Percentiles rank a stretch among this genome's conserved stretches.
Conservation (phyloP, 2,888 invertebrate species). For the Bembecia ichneumoniformis region DNA sequence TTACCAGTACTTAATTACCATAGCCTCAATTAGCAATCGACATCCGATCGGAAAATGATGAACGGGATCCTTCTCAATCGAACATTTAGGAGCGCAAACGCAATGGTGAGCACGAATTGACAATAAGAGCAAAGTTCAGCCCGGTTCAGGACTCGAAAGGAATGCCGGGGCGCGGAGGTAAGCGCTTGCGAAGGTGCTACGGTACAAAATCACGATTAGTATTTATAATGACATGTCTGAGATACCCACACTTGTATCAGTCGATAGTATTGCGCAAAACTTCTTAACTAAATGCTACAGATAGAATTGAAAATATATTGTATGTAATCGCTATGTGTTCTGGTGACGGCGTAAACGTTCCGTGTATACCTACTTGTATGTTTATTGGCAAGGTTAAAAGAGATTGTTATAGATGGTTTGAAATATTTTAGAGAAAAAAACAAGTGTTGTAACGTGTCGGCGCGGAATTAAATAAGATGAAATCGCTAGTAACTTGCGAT, state of each 20-base stretch:
- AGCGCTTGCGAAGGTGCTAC: constrained; percentile 44
- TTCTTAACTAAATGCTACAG: neutral
- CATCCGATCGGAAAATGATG: too few relatives aligned
- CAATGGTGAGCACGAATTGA: constrained; percentile 65
- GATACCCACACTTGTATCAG: constrained; percentile 30
- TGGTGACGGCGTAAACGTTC: too few relatives aligned
- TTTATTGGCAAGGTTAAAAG: too few relatives aligned
- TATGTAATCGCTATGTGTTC: neutral
- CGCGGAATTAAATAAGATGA: too few relatives aligned
- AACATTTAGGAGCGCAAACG: constrained; percentile 40
- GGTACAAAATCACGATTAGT: constrained; percentile 60
- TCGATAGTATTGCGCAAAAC: constrained; percentile 20
- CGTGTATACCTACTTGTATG: too few relatives aligned
- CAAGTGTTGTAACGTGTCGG: too few relatives aligned
- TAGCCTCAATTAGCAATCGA: too few relatives aligned
- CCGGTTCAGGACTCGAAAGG: constrained; percentile 64
- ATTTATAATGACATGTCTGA: constrained; percentile 56
- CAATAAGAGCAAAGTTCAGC: constrained; percentile 72
- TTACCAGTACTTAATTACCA: too few relatives aligned
- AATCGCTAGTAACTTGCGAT: too few relatives aligned
- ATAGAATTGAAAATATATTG: constrained; percentile 10
- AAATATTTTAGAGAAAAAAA: too few relatives aligned
- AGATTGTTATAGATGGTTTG: too few relatives aligned
- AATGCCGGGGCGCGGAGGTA: constrained; percentile 55
- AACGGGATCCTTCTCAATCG: neutral